Evolutionary conservation across 1,140 invertebrate genomes (phyloP), one percentile per base, ranked within the genome.

Genomic region (Pantala flavescens): DNA sequence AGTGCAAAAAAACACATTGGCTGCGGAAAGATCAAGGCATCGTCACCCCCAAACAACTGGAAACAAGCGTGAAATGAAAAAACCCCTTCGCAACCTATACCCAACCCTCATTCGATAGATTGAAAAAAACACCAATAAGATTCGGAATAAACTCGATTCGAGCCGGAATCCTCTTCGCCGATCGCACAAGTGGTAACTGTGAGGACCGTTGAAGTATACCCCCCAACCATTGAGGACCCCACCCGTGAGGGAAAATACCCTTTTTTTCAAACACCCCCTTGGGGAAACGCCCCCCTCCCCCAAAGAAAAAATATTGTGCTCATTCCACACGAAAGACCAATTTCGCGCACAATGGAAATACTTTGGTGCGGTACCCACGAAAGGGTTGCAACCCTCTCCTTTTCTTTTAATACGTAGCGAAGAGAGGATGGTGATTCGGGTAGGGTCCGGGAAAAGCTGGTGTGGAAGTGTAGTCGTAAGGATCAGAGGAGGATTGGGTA

Each of bases 251-350:
- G 9, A 36, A 36, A 36, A 36, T 36, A 36, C 28, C 28, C 28
- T 36, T 36, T 36, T n/a, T 36, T 36, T 36, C 28, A 9, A n/a
- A 36, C 28, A 9, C 9, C 28, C 28, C 28, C 49, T 3, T 21
- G 3, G 49, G n/a, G 12, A 63, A 63, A 63, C 49, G 49, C 49
- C 49, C n/a, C 49, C 49, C 49, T 63, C 49, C 49, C 49, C n/a
- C 49, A 12, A 12, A 21, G 12, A 21, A 21, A 21, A 63, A 63
- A 63, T 21, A 63, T 63, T 63, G 49, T 63, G 49, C n/a, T 63
- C 49, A 63, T 63, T 63, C 49, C 49, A 14, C 49, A 63, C 49
- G 49, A 63, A 63, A 63, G 49, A 63, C 49, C 49, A 63, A 63
- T 63, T 63, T 63, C 49, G 49, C 49, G 16, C 5, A 63, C 49